Evolutionary conservation across 2,113 vertebrate species (phyloP), one percentile per base, ranked within the genome.

Genomic region (Spizaetus ornatus): DNA sequence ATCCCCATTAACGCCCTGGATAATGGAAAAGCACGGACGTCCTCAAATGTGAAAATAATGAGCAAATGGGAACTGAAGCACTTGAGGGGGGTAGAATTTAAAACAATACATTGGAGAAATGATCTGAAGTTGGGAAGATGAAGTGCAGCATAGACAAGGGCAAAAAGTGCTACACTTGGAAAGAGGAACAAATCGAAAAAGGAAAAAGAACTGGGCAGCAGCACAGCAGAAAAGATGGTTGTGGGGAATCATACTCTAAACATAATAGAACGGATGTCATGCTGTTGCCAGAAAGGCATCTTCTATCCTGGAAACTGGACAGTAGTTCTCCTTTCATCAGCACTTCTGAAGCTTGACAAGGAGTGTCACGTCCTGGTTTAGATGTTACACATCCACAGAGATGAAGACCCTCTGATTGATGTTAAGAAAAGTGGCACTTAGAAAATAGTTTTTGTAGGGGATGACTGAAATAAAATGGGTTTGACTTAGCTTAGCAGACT

Each of bases 31-130:
- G 16, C 50, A 77, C 8, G 29, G 40, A 42, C 0, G 0, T 85
- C 36, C 48, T 90, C 74, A 91, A 77, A 80, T 40, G 29, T 48
- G 66, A 72, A 87, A 90, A 66, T 80, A 90, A 87, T 34, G 62
- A 94, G 31, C 11, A 82, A 72, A 71, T 3, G 4, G 40, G 20
- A 40, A 27, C n/a, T 40, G 25, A 74, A 72, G 29, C 19, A 52
- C 34, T 27, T 74, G 47, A 65, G 70, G 71, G 14, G 3, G 12
- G 26, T 80, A 66, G 62, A 87, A 93, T 73, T 85, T 79, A 43
- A 95, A 84, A 63, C 34, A 93, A 29, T 61, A 56, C 3, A 13
- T n/a, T 45, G 31, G 53, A 94, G 48, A 88, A 85, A 40, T 62
- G 27, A 62, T 32, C 20, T 76, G 56, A 90, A 85, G 62, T 77